Evolutionary conservation across 2,888 invertebrate species (phyloP).

Genomic region (Steinernema scapterisci): DNA sequence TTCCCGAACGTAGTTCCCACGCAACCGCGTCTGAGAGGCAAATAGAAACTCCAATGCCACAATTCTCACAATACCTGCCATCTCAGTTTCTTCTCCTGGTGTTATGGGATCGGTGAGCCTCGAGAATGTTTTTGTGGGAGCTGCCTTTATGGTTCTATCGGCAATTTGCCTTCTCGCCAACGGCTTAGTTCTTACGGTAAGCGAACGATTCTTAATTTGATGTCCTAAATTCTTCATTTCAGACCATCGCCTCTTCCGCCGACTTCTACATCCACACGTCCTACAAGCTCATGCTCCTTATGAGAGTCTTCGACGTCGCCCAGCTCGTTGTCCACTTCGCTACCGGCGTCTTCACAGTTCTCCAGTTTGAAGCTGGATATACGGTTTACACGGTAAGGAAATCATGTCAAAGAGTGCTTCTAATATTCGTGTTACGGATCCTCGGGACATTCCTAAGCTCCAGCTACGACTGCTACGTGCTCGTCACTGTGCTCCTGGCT

Average conservation of each 20-base stretch:
- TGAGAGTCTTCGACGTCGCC: neutral
- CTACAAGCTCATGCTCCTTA: neutral
- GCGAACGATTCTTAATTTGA: neutral
- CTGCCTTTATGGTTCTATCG: neutral
- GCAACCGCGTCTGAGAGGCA: too few species aligned
- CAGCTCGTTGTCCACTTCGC: neutral
- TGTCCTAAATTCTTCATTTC: neutral
- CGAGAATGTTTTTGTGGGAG: neutral
- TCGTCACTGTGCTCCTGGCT: neutral
- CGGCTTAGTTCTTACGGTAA: neutral
- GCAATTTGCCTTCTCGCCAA: neutral
- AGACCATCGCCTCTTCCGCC: neutral
- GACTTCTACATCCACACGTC: neutral
- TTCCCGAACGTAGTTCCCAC: too few species aligned
- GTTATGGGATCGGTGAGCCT: too few species aligned
- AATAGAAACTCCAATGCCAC: too few species aligned
- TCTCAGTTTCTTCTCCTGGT: too few species aligned
- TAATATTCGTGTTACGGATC: neutral
- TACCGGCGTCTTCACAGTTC: neutral
- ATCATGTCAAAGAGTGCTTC: neutral
- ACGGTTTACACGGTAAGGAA: neutral
- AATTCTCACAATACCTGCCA: too few species aligned
- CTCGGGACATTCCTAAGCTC: neutral
- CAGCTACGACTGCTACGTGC: conserved; percentile 8
- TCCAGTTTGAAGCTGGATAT: neutral